These are phyloP conservation scores for Zaprionus inermis DNA, from an alignment of 1,140 invertebrate genomes.

Conservation along the genomic window DNA sequence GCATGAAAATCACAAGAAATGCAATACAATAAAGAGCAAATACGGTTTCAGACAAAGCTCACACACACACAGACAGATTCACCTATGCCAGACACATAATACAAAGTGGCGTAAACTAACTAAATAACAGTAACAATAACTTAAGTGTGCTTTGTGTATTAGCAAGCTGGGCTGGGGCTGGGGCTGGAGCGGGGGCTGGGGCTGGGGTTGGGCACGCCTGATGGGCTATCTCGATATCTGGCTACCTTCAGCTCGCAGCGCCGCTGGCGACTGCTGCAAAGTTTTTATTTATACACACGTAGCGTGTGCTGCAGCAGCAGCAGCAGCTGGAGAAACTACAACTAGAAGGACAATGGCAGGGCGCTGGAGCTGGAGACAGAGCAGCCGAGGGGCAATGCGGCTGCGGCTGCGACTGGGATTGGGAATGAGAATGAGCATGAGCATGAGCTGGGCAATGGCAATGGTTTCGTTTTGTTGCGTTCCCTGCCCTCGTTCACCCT, in stretches of 20 bases:
- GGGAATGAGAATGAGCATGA: not conserved
- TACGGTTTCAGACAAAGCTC: conserved; percentile 69
- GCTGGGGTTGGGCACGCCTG: not conserved
- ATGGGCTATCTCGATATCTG: conserved; percentile 37
- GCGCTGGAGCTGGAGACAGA: not conserved
- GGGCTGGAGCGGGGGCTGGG: too few species aligned
- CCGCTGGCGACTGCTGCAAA: conserved; percentile 63
- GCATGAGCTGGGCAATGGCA: not conserved
- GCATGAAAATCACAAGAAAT: conserved; percentile 69
- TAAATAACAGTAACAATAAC: conserved; percentile 83
- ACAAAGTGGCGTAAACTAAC: conserved; percentile 82
- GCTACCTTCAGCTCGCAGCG: conserved; percentile 10
- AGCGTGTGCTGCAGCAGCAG: conserved; percentile 45
- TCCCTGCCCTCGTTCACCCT: not conserved
- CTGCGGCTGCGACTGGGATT: too few species aligned
- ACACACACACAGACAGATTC: conserved; percentile 30
- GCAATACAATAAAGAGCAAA: conserved; percentile 78
- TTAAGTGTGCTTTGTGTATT: conserved; percentile 81
- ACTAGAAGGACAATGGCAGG: conserved; percentile 18
- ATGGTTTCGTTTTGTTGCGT: conserved; percentile 56
- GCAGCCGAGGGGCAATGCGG: too few species aligned
- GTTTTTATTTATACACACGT: conserved; percentile 82
- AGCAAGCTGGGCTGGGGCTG: conserved; percentile 13
- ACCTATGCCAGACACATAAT: conserved; percentile 54
- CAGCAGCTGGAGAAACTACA: conserved; percentile 16